Base-by-base conservation (phyloP, 2,113 vertebrate species). In the Australoheros scitulus region DNA sequence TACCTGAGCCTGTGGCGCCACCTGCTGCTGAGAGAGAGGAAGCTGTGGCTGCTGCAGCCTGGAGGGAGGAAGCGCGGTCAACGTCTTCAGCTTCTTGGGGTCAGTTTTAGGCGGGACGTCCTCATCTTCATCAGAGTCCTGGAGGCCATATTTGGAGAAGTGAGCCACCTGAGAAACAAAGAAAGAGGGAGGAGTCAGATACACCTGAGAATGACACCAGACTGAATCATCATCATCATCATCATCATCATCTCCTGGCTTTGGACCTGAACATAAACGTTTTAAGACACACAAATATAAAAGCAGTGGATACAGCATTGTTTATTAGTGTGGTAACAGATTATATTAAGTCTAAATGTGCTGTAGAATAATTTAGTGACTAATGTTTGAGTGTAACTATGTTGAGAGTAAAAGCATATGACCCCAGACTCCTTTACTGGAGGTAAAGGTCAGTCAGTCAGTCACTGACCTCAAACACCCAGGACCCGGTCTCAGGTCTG, bases 91-190 rank as follows among this genome's bases (percentile, higher is more conserved):
- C 91, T 99, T 99, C 95, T 99, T 99, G 1, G 95, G 81, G 75
- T 98, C 97, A 0, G 84, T 89, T 94, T 98, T 97, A 0, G 92
- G 91, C 1, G 92, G 95, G 2, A 96, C 94, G 0, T 98, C 97
- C 2, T 99, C 97, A 0, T 99, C 98, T 77, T 99, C 98, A 38
- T 99, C 98, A 0, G 97, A 98, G 82, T 98, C 98, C 77, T 98
- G 97, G 26, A 99, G 95, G 32, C 98, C 98, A 0, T 99, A 99
- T 81, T 99, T 99, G 36, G 98, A 99, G 70, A 99, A 99, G 70
- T 99, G 98, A 24, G 95, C 91, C 10, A 99, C 98, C 98, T 99
- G 94, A 1, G 41, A 11, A 7, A 29, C 11, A 29, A 20, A 26
- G 11, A 17, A 17, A 76, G 29, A 32, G 79, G 52, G 63, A 11